phyloP scores from a whole-genome alignment of 2,797 vertebrate species.

The Chromis chromis region DNA sequence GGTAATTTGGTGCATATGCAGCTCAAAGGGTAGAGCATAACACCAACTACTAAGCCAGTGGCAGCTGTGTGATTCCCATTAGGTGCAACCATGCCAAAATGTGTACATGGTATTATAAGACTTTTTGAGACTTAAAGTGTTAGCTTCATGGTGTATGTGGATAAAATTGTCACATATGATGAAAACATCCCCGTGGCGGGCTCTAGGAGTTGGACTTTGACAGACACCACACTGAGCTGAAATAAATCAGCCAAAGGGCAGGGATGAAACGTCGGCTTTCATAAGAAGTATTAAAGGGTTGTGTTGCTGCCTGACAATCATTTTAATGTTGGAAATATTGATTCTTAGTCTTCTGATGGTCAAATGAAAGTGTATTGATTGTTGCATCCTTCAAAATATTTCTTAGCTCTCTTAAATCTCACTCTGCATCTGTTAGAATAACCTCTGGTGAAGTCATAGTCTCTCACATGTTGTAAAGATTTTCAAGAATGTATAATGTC shows the following conservation, averaged over 20 bases:
- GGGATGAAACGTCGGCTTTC: slow-evolving; percentile 33
- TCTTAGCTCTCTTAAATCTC: slow-evolving; percentile 20
- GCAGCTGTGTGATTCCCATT: not conserved
- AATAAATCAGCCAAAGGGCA: slow-evolving; percentile 39
- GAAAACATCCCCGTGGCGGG: slow-evolving; percentile 13
- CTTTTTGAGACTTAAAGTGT: not conserved
- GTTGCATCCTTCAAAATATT: slow-evolving; percentile 23
- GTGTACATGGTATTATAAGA: not conserved
- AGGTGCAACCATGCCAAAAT: not conserved
- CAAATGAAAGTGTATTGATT: slow-evolving; percentile 53
- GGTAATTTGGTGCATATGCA: slow-evolving; percentile 7
- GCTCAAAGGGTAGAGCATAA: not conserved
- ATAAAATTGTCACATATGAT: slow-evolving; percentile 9
- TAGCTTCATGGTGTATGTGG: not conserved
- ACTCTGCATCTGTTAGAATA: slow-evolving; percentile 9
- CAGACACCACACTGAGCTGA: slow-evolving; percentile 10
- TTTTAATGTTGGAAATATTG: slow-evolving; percentile 46
- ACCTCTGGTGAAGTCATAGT: not conserved
- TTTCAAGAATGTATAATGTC: not conserved
- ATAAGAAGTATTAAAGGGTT: slow-evolving; percentile 22
- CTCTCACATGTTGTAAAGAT: not conserved
- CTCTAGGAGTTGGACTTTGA: slow-evolving; percentile 14
- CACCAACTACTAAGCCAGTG: not conserved
- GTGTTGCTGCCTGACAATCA: slow-evolving; percentile 28
- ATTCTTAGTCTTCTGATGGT: slow-evolving; percentile 40